phyloP scores from a whole-genome alignment of 2,113 vertebrate genomes.

The Spheniscus mendiculus region DNA sequence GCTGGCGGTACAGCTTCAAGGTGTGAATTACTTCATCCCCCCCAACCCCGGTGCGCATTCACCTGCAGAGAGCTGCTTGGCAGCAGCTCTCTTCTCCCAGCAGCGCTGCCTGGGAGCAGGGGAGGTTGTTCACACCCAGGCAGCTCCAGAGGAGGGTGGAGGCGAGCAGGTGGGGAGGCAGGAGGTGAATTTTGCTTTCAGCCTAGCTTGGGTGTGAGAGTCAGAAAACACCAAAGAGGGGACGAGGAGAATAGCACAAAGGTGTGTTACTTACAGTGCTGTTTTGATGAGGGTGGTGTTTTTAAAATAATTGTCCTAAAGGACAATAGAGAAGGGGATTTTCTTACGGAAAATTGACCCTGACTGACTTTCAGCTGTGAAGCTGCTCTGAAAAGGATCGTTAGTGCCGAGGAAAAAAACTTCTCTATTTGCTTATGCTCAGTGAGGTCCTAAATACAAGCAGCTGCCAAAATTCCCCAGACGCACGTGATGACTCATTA shows the following conservation, averaged over 20 bases:
- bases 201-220: neutral
- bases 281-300: neutral
- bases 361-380: neutral
- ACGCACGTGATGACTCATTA: rapidly evolving
- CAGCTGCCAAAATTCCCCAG: neutral
- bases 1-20: rapidly evolving
- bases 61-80: too few species aligned
- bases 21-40: neutral
- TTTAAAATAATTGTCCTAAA: neutral
- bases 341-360: neutral
- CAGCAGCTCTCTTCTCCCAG: neutral
- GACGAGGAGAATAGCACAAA: neutral
- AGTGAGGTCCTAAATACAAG: neutral
- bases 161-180: neutral
- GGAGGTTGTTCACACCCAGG: neutral
- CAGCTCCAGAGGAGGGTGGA: rapidly evolving
- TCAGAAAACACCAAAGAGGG: neutral
- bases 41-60: rapidly evolving
- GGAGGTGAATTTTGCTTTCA: neutral
- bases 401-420: neutral
- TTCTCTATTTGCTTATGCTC: neutral
- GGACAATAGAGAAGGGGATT: neutral
- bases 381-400: neutral
- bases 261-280: neutral
- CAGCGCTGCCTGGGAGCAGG: rapidly evolving